Evolutionary conservation across 1,140 invertebrate species (phyloP).

Genomic region (Calliphora vicina): DNA sequence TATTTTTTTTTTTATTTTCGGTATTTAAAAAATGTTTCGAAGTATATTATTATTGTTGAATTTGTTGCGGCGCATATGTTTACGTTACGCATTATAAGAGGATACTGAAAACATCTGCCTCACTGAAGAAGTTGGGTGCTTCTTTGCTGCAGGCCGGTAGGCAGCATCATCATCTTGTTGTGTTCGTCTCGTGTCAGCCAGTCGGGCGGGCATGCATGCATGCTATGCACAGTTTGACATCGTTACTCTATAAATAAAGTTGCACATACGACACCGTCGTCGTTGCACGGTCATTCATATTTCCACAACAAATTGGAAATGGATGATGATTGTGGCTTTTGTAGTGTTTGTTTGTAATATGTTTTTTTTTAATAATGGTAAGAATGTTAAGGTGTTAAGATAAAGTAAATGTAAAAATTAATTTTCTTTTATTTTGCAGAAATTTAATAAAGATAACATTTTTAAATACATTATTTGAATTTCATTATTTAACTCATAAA

Average conservation of each 20-base stretch:
- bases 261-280: conserved; percentile 36
- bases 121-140: neutral
- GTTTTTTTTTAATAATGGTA: no score
- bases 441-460: no score
- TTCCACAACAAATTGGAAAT: no score
- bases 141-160: neutral
- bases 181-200: neutral
- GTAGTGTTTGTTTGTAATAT: no score
- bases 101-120: conserved; percentile 1
- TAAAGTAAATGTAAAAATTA: no score
- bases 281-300: conserved; percentile 8
- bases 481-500: no score
- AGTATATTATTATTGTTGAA: neutral
- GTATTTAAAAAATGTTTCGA: neutral
- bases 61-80: neutral
- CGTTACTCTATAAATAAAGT: conserved; percentile 39
- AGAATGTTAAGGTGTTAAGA: no score
- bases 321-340: no score
- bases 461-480: no score
- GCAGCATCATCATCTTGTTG: neutral
- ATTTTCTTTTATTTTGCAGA: no score
- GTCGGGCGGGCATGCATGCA: neutral
- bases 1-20: neutral
- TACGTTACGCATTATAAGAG: conserved; percentile 24
- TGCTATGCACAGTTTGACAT: neutral